Conservation (phyloP, 1,140 invertebrate genomes). For the Brachionus paranguensis region DNA sequence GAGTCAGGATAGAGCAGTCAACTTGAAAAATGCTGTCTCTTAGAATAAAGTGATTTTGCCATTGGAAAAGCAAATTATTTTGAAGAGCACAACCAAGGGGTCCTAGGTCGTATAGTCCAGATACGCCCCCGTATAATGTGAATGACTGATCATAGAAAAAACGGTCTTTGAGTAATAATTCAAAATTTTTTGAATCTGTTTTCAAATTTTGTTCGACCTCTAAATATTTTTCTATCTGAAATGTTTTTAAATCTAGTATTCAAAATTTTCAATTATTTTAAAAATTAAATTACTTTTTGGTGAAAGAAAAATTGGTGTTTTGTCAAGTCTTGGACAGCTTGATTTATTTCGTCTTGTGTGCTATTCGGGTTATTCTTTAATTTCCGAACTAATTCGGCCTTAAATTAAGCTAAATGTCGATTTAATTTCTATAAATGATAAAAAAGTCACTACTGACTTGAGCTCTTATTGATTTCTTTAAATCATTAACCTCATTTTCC, state of each 20-base stretch:
- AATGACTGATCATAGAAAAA: slow-evolving; percentile 40
- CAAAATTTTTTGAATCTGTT: neutral
- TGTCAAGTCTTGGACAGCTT: neutral
- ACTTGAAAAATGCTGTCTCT: slow-evolving; percentile 13
- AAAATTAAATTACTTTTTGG: neutral
- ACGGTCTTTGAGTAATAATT: neutral
- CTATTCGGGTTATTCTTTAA: neutral
- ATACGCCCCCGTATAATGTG: slow-evolving; percentile 17
- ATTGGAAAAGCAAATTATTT: slow-evolving; percentile 14
- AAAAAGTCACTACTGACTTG: neutral
- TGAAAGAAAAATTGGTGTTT: neutral
- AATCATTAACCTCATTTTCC: neutral
- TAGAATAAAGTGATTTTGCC: slow-evolving; percentile 26
- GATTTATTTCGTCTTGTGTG: neutral
- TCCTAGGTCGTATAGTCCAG: slow-evolving; percentile 15
- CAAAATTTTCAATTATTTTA: neutral
- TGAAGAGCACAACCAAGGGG: slow-evolving; percentile 1
- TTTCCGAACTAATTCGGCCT: neutral
- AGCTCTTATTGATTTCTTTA: neutral
- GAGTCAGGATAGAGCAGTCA: slow-evolving; percentile 37
- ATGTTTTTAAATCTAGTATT: neutral
- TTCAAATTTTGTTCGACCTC: neutral
- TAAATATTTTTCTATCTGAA: neutral
- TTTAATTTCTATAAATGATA: neutral
- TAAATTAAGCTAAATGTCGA: neutral